Evolutionary conservation across 1,140 invertebrate genomes (phyloP).

Genomic region (Tetramorium alpestre): DNA sequence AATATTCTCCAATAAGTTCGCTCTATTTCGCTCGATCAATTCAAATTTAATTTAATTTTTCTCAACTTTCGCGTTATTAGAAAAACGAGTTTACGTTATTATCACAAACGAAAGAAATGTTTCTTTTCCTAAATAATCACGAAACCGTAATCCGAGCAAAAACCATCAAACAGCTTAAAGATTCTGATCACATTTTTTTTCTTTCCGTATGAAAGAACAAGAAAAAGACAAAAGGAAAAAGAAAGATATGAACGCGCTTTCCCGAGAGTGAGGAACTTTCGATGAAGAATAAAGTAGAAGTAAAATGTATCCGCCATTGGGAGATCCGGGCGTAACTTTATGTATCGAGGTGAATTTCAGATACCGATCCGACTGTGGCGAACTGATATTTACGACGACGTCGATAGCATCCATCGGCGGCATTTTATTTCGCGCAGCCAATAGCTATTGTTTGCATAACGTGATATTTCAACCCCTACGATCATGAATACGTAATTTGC

Average conservation of each 20-base stretch:
- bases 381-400: conserved; percentile 43
- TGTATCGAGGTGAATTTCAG: conserved; percentile 45
- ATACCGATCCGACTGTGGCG: conserved; percentile 24
- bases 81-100: conserved; percentile 33
- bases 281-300: conserved; percentile 46
- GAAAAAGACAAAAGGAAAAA: not conserved
- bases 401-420: not conserved
- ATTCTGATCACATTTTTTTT: conserved; percentile 12
- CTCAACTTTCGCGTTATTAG: conserved; percentile 23
- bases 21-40: conserved; percentile 46
- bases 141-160: conserved; percentile 14
- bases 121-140: not conserved
- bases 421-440: conserved; percentile 38
- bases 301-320: conserved; percentile 40
- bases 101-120: not conserved
- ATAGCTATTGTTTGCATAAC: conserved; percentile 45
- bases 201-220: not conserved
- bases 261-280: conserved; percentile 21
- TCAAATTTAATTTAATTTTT: not conserved
- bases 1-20: conserved; percentile 25
- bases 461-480: conserved; percentile 25
- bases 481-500: conserved; percentile 37
- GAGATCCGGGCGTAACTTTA: conserved; percentile 30
- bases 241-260: conserved; percentile 17
- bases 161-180: not conserved